A percentile compares a stretch with the other conserved stretches of the same genome.
Conservation (phyloP, 2,113 vertebrate species). For the Centrocercus urophasianus region DNA sequence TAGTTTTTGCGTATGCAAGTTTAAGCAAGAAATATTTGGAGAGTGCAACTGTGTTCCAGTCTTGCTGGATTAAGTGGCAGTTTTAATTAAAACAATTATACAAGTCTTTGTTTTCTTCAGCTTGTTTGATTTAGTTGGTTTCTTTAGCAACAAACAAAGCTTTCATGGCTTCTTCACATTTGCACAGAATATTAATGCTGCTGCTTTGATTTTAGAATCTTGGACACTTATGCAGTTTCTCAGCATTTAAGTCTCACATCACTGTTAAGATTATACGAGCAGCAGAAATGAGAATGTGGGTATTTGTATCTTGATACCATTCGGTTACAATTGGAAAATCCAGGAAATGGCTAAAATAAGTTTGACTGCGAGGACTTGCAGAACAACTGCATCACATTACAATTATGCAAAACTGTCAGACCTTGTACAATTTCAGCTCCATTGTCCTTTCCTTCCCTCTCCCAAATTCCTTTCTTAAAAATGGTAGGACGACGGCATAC, state of each 20-base stretch:
- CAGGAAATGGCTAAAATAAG: not conserved
- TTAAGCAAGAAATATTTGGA: slow-evolving; percentile 25
- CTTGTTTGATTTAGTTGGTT: slow-evolving; percentile 48
- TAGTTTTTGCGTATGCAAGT: not conserved
- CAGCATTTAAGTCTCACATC: not conserved
- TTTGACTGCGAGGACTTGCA: not conserved
- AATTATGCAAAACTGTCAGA: not conserved
- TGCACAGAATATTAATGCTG: slow-evolving; percentile 22
- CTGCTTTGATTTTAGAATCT: slow-evolving; percentile 24
- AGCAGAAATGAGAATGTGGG: not conserved
- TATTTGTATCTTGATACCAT: not conserved
- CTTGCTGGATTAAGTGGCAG: slow-evolving; percentile 50
- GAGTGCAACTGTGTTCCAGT: not conserved
- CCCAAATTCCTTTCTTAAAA: slow-evolving; percentile 4
- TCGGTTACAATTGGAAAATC: not conserved
- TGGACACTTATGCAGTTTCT: not conserved
- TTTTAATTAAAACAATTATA: slow-evolving; percentile 72
- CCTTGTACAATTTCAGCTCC: not conserved
- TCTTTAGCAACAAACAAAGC: slow-evolving; percentile 54
- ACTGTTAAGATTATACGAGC: not conserved
- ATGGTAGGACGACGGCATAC: not conserved
- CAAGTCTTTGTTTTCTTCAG: slow-evolving; percentile 57
- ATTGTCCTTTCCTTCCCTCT: slow-evolving; percentile 15
- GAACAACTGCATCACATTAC: not conserved
- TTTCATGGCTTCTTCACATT: slow-evolving; percentile 40